Base-by-base conservation (phyloP, 2,888 invertebrate species). In the Margaritifera margaritifera region DNA sequence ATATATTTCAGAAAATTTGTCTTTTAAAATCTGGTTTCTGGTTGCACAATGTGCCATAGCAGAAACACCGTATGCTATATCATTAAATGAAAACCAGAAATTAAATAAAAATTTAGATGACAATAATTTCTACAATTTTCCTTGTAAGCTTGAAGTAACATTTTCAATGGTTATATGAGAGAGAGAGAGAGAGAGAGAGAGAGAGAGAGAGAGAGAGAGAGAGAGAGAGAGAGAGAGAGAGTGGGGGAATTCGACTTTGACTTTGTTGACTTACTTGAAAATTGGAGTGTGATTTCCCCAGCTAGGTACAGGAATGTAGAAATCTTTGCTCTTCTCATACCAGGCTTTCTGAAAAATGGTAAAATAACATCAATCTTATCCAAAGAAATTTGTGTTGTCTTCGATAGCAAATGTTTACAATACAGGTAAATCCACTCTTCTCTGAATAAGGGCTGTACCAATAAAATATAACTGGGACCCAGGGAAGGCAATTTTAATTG, bases 241-340 rank as follows among this genome's bases (percentile, higher is more conserved):
- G n/a, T n/a, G n/a, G n/a, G n/a, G 11, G 1, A 42, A 42, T 42
- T 42, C 42, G 11, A 42, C 42, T 42, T 42, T 42, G 11, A 11
- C 42, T 42, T 11, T n/a, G 2, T 42, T 11, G 11, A 80, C 86
- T 85, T 83, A 91, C 91, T 95, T 97, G 91, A 98, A 97, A 86
- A 99, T 93, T 66, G 98, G 97, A 0, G 93, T 94, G 89, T 99
- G 99, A 90, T 99, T 99, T 65, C 99, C 99, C 99, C 99, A 99
- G 0, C 99, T 94, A 6, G 99, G 99, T 2, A 93, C 91, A 6
- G 99, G 98, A 80, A 99, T 85, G 91, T 96, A 98, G 62, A 92
- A 89, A 73, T 94, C 94, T 91, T 97, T 97, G 80, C 91, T 92
- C 53, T 94, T 94, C 11, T 93, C 24, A 71, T 85, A 87, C 83